Conservation (phyloP, 2,888 invertebrate species). For the Tenthredo distinguenda region DNA sequence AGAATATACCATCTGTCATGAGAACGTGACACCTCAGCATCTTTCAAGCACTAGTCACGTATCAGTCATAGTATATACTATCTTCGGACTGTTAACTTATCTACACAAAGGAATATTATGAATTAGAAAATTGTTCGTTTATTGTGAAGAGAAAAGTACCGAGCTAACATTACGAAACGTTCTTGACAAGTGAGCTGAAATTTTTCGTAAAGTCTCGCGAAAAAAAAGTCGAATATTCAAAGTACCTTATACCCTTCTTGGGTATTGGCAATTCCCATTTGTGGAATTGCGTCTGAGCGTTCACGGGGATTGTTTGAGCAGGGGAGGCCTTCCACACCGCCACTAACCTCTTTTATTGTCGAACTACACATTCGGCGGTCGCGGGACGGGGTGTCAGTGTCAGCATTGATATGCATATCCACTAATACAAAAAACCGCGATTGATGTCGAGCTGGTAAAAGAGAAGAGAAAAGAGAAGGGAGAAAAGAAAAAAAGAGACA, state of each 20-base stretch:
- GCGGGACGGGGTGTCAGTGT: slow-evolving; percentile 55
- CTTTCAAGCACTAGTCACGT: background rate
- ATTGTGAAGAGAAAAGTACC: background rate
- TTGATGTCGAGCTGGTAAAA: slow-evolving; percentile 28
- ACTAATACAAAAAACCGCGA: slow-evolving; percentile 52
- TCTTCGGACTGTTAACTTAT: background rate
- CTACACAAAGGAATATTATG: background rate
- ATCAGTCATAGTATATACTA: background rate
- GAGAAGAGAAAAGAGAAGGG: slow-evolving; percentile 38
- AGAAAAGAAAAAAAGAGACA: slow-evolving; percentile 52
- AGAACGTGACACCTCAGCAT: background rate
- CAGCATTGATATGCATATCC: slow-evolving; percentile 58
- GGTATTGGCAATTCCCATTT: slow-evolving; percentile 66
- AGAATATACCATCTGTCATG: background rate
- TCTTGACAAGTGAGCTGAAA: slow-evolving; percentile 7
- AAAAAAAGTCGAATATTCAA: slow-evolving; percentile 54
- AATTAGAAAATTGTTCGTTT: background rate
- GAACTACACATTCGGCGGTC: slow-evolving; percentile 57
- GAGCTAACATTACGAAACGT: slow-evolving; percentile 22
- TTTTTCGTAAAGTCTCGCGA: slow-evolving; percentile 36
- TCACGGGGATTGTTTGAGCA: slow-evolving; percentile 55
- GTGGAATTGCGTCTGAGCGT: slow-evolving; percentile 63
- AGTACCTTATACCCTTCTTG: slow-evolving; percentile 51
- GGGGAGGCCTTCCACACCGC: slow-evolving; percentile 55
- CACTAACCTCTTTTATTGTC: slow-evolving; percentile 59